Evolutionary conservation across 2,888 invertebrate genomes (phyloP), one percentile per base, ranked within the genome.

Genomic region (Rapana venosa): DNA sequence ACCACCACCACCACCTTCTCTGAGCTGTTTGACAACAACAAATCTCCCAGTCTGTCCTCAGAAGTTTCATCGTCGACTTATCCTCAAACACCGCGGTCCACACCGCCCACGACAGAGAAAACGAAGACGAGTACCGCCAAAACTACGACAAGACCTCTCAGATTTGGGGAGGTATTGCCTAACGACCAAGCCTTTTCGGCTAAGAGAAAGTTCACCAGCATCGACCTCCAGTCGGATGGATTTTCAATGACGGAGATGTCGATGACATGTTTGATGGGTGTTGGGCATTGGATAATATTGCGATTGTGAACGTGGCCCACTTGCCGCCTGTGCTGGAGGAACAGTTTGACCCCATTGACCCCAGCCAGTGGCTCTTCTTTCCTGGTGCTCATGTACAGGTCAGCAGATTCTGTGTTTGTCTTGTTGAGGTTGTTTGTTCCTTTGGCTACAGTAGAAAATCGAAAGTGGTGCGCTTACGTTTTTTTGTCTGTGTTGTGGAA

Each of bases 351-450:
- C 96, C 96, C 13, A 92, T 96, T 61, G 95, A 96, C 90, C 95
- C 96, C 6, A 92, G 95, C 87, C 95, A 96, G 90, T 96, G 96
- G 96, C 93, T 96, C 17, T 96, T 96, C 91, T 96, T 96, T 90
- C 96, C 96, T 26, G 96, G 96, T 30, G 96, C 95, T 13, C 93
- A 94, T 83, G 94, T 96, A 47, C 94, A 95, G 94, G 96, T 96
- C 93, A 90, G 61, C 6, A 20, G 8, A 0, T 26, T 36, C 0
- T 36, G 47, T 35, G n/a, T 77, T n/a, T n/a, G 77, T 77, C 2
- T 13, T 1, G 4, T 70, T 11, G 20, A 70, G 70, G 61, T 47
- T 47, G 47, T 66, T 26, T 13, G 26, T 66, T 74, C 2, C 5
- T 11, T 1, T 74, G 74, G 22, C 1, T n/a, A 22, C 26, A 11